Conservation (phyloP, 2,888 invertebrate species). For the Synanthedon tipuliformis region DNA sequence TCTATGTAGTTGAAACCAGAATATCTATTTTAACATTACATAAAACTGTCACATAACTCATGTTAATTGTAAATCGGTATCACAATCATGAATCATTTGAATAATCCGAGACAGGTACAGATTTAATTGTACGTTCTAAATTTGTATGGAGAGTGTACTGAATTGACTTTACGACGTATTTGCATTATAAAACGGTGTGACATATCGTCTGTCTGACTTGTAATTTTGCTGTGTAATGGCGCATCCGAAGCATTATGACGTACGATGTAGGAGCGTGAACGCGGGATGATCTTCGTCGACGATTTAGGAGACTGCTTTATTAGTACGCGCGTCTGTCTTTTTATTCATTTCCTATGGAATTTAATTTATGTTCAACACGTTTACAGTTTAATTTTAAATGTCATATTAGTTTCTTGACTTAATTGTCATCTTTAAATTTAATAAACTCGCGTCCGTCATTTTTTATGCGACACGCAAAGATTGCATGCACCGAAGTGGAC, state of each 20-base stretch:
- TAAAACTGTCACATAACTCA: not conserved
- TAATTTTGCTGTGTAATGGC: conserved; percentile 60
- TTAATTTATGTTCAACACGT: not conserved
- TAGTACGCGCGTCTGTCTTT: conserved; percentile 14
- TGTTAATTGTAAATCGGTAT: not conserved
- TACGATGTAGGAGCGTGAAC: conserved; percentile 20
- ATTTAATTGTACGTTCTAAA: conserved; percentile 30
- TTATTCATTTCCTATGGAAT: not conserved
- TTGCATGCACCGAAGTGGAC: too few relatives aligned
- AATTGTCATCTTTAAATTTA: too few relatives aligned
- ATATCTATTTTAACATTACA: not conserved
- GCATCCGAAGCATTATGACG: conserved; percentile 47
- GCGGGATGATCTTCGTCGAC: conserved; percentile 11
- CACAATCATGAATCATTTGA: not conserved
- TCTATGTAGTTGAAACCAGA: not conserved
- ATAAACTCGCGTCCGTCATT: too few relatives aligned
- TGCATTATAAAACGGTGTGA: conserved; percentile 53
- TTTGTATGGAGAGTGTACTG: conserved; percentile 26
- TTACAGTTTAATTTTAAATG: too few relatives aligned
- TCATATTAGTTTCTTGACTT: too few relatives aligned
- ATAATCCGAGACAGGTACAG: not conserved
- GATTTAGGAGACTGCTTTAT: conserved; percentile 40
- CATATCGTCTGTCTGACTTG: conserved; percentile 43
- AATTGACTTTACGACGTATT: conserved; percentile 49
- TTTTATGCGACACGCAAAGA: too few relatives aligned